Evolutionary conservation across 2,797 vertebrate species (phyloP), one percentile per base, ranked within the genome.

Genomic region (Cyclura pinguis): DNA sequence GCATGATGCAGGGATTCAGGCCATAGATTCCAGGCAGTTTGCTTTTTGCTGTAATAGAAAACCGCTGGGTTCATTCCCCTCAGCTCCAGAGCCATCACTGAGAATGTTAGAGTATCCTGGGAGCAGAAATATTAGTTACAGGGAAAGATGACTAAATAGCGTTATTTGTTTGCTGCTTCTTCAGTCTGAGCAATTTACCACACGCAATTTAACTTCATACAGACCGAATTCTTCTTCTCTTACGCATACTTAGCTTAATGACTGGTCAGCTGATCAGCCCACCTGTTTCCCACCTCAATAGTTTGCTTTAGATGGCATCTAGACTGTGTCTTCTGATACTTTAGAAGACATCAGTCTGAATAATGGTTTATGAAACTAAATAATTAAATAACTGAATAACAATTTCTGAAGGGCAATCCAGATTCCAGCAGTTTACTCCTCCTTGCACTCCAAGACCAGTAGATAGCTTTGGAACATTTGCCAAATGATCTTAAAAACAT

Each of bases 391-490:
- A 90, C 87, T 10, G 24, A 76, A 10, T 81, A 35, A 57, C 29
- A n/a, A n/a, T 85, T 84, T 88, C 72, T 88, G 18, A 90, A 62
- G 59, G n/a, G 81, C 0, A 69, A 57, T 64, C 47, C 72, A 29
- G 42, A 59, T 24, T 80, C 59, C 42, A 14, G 1, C 3, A 32
- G 67, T 85, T 2, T 10, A 6, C 5, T 2, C 0, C 74, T 72
- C 2, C 8, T 81, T 85, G 88, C 27, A 24, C 52, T 12, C 8
- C 72, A 42, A 18, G 80, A 62, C n/a, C 9, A 62, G 27, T 24
- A 89, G 92, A 0, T 89, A 73, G n/a, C 83, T 59, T 72, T 67
- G 0, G 10, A 89, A 91, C 7, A 59, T 22, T 86, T 67, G 73
- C 6, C 57, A 59, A 59, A 59, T n/a, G 57, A 62, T 14, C 73